Conservation (phyloP, 2,113 vertebrate genomes). For the Murina feae region DNA sequence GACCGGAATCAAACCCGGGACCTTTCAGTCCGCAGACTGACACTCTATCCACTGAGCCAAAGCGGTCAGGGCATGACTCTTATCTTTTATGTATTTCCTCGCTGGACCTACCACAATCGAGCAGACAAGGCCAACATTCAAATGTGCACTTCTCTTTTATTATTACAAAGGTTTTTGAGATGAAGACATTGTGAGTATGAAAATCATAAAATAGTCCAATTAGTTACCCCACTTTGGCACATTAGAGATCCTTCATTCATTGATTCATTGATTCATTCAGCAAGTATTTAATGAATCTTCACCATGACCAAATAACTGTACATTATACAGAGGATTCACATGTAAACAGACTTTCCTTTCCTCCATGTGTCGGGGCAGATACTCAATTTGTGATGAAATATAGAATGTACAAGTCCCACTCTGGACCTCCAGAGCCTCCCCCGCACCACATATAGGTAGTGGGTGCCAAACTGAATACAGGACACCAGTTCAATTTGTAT, state of each 20-base stretch:
- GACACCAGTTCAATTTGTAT: not conserved
- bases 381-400: not conserved
- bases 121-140: not conserved
- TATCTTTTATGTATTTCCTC: not conserved
- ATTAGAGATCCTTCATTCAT: not conserved
- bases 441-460: too few species aligned
- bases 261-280: not conserved
- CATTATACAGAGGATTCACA: not conserved
- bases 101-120: not conserved
- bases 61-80: too few species aligned
- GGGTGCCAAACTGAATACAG: not conserved
- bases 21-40: too few species aligned
- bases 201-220: not conserved
- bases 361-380: not conserved
- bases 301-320: not conserved
- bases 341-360: not conserved
- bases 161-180: not conserved
- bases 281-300: not conserved
- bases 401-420: not conserved
- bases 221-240: not conserved
- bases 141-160: not conserved
- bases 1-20: too few species aligned
- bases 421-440: too few species aligned
- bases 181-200: not conserved
- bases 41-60: too few species aligned